phyloP scores from a whole-genome alignment of 2,888 invertebrate genomes.

The Cerceris ruficornis region DNA sequence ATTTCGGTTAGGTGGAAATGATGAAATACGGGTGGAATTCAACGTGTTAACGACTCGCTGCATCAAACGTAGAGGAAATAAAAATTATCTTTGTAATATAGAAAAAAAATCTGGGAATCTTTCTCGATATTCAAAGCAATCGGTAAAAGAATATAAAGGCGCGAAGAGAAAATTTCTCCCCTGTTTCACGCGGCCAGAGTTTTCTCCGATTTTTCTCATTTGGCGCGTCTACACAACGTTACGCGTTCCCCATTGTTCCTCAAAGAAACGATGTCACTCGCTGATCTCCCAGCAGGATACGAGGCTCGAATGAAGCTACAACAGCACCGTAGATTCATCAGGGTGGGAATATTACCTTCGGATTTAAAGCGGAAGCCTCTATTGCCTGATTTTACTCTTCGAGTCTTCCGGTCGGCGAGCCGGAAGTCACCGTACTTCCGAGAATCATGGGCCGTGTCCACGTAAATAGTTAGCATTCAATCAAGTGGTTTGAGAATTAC shows the following conservation, averaged over 20 bases:
- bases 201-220: neutral
- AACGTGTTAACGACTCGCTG: too few relatives aligned
- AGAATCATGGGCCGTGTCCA: neutral
- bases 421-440: conserved; percentile 7
- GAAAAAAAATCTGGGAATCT: too few relatives aligned
- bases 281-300: conserved; percentile 20
- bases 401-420: conserved; percentile 26
- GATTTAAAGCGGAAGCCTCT: conserved; percentile 32
- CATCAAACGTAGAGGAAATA: too few relatives aligned
- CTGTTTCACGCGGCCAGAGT: neutral
- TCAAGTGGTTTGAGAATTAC: too few relatives aligned
- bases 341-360: conserved; percentile 5
- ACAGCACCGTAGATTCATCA: conserved; percentile 1
- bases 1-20: too few relatives aligned
- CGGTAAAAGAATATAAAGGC: too few relatives aligned
- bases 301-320: neutral
- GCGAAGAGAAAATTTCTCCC: neutral
- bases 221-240: neutral
- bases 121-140: too few relatives aligned
- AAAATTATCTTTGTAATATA: too few relatives aligned
- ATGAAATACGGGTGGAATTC: too few relatives aligned
- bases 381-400: conserved; percentile 4
- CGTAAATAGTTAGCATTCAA: too few relatives aligned
- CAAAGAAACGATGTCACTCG: conserved; percentile 14
- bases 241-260: conserved; percentile 16